These are phyloP conservation scores for Caenorhabditis sp. DNA, from an alignment of 2,888 invertebrate genomes.

Conservation along the genomic window DNA sequence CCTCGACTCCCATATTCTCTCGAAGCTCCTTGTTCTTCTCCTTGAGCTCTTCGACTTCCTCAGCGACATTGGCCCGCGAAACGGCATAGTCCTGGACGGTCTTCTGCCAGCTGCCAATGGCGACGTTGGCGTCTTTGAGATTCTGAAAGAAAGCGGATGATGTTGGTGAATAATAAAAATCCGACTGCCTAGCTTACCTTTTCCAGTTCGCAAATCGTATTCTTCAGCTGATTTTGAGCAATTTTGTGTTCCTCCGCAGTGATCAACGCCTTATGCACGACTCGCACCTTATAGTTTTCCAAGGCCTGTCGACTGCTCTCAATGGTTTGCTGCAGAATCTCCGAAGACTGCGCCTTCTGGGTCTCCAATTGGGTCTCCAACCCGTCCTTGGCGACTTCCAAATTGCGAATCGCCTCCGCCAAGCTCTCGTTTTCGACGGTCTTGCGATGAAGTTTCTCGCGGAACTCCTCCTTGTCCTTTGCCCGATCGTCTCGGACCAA, in stretches of 20 bases:
- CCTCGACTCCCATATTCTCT: constrained; percentile 36
- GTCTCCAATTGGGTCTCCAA: not conserved
- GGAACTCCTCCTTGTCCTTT: not conserved
- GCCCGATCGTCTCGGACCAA: not conserved
- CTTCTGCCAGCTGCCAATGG: not conserved
- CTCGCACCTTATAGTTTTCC: too few species aligned
- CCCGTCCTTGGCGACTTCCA: not conserved
- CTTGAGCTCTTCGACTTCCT: constrained; percentile 10
- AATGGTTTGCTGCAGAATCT: not conserved
- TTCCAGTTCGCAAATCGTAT: not conserved
- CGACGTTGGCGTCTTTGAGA: not conserved
- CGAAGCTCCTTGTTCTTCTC: constrained; percentile 5
- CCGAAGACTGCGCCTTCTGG: not conserved
- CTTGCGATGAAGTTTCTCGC: not conserved
- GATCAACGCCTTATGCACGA: not conserved
- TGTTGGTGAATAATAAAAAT: too few species aligned
- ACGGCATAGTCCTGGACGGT: not conserved
- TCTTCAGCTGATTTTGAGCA: not conserved
- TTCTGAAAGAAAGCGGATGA: constrained; percentile 8
- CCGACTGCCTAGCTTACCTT: too few species aligned
- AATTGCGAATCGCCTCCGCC: not conserved
- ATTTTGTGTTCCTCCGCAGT: constrained; percentile 10
- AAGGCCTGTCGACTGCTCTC: not conserved
- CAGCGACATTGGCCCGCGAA: not conserved
- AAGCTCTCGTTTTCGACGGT: not conserved